Conservation (phyloP, 2,113 vertebrate genomes). For the Desmodus rotundus region DNA sequence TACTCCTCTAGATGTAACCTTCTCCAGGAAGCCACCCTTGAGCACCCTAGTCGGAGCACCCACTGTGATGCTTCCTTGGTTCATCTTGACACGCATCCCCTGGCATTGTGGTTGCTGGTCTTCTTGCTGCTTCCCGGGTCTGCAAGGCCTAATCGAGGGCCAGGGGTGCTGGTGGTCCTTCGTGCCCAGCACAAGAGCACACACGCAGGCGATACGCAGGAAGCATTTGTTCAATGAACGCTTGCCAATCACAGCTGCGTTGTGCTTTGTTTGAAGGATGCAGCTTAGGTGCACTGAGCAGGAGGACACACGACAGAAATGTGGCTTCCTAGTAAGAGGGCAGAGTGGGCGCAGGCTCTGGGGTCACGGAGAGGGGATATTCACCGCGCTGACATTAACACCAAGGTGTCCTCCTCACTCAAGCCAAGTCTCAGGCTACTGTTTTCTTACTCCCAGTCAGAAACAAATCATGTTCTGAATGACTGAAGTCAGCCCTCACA, state of each 20-base stretch:
- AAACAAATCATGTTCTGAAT: slow-evolving; percentile 62
- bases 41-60: background rate
- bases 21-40: slow-evolving; percentile 12
- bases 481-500: slow-evolving; percentile 61
- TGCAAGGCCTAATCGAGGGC: background rate
- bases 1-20: background rate
- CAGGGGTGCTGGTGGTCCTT: background rate
- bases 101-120: background rate
- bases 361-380: background rate
- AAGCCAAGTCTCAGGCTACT: slow-evolving; percentile 23
- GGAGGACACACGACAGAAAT: background rate
- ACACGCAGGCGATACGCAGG: background rate
- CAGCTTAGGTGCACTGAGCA: background rate
- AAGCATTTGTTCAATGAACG: background rate
- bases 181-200: background rate
- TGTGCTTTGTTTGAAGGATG: background rate
- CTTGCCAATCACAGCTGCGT: background rate
- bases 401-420: background rate
- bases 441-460: slow-evolving; percentile 46
- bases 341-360: background rate
- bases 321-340: background rate
- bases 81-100: background rate
- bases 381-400: background rate
- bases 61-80: background rate
- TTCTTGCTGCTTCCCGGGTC: background rate